Evolutionary conservation across 2,797 vertebrate species (phyloP), one percentile per base, ranked within the genome.

Genomic region (Chiropotes sagulatus): DNA sequence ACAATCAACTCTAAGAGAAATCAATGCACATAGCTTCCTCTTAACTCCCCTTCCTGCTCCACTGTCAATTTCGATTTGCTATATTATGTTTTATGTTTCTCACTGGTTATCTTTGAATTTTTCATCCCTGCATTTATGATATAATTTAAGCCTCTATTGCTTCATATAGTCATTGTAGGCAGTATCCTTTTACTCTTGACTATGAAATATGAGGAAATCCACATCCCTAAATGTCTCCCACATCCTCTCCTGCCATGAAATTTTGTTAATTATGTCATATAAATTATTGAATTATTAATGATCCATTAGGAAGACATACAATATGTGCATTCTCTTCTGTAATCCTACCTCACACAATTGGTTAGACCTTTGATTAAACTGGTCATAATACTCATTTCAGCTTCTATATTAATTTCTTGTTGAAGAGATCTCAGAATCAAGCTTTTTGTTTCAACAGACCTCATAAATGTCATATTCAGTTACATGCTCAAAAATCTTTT

Each of bases 251-350:
- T 73, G 75, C 22, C 52, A 79, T 46, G 41, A 83, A 78, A 50
- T 79, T 95, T 50, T 75, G 7, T 58, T 83, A 91, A 46, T 73
- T 83, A 84, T 36, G 41, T 80, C 52, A 90, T 24, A 75, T 46
- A 58, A 86, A 95, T 75, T 87, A 64, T 67, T 64, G 61, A 64
- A 84, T 64, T 89, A 95, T 54, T 80, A 87, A 92, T 70, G 72
- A 80, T 19, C 8, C 64, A 72, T 67, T 81, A 85, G 50, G 41
- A 94, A 88, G 58, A 90, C 4, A 58, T 79, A n/a, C 52, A 83
- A 82, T 26, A 81, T 84, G 96, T 76, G 13, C 11, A 67, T 80
- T 81, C 30, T 81, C 4, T 86, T 24, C 54, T 75, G 44, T 46
- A 88, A 90, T 7, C 5, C 46, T 41, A 75, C 83, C 88, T 87